Evolutionary conservation across 2,797 vertebrate genomes (phyloP), one percentile per base, ranked within the genome.

Genomic region (Sebastes dallii): DNA sequence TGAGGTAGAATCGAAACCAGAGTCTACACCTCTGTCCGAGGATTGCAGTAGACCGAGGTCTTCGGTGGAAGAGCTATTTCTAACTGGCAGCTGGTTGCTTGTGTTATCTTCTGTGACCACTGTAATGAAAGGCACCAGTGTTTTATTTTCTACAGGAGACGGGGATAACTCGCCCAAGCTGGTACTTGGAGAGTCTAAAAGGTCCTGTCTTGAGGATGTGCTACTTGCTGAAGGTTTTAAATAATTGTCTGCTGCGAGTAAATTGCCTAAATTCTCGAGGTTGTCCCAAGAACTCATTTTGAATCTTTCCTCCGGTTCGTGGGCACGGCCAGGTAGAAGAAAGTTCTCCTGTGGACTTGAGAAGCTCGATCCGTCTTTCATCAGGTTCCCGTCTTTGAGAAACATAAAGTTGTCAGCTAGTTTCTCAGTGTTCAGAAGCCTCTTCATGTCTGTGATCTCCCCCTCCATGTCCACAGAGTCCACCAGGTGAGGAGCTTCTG

Each of bases 361-460:
- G 29, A 87, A 93, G 66, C 82, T 81, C 29, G 93, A 75, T 4
- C 90, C 81, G 6, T 95, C 96, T 89, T 95, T 97, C 80, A 98
- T 32, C 20, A 99, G 91, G 72, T 92, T 96, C 39, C 95, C 97
- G 77, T 99, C 97, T 87, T 94, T 96, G 82, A 99, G 97, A 92
- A 98, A 98, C 72, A 96, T 54, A 82, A 97, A 99, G 90, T 99
- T 99, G 75, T 97, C 96, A 3, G 94, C 85, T 18, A 98, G 92
- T 86, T 97, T 97, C 80, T 97, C 96, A 60, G 91, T 86, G 84
- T 92, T 96, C 84, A 96, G 84, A 84, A 95, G 62, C 69, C 89
- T 91, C 66, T 78, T 94, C 66, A 87, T 66, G 64, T 92, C 91
- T 0, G 90, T 80, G 29, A 92, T 94, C 79, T 91, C 88, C 39